Base-by-base conservation (phyloP, 2,888 invertebrate species). In the Netelia virgata region DNA sequence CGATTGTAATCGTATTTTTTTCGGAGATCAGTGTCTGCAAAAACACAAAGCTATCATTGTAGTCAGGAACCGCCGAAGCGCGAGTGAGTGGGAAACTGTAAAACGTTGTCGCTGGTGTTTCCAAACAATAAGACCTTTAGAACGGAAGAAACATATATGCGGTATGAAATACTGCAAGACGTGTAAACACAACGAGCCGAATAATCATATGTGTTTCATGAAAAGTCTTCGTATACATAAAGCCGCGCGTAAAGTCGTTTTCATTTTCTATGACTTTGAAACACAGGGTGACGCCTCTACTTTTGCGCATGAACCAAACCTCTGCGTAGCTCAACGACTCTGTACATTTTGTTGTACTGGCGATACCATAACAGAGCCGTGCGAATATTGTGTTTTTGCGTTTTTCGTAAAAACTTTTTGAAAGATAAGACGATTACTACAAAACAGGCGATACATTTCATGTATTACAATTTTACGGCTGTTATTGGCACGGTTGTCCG, bases 191-290 rank as follows among this genome's bases (percentile, higher is more conserved):
- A 8, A 28, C 3, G 20, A 28, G 8, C 68, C 53, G 5, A 11
- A 53, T 28, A 69, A 53, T 53, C 50, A 69, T 53, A 23, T 23
- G 8, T 69, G 53, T 28, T 68, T 50, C 20, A 50, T 68, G 50
- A 11, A 18, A 14, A 20, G 50, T 1, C 8, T 66, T 36, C 14
- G 36, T 3, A 47, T 1, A 10, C 1, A n/a, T 14, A 63, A 50
- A 69, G 18, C 11, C 3, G 57, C 53, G 5, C 43, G 80, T 41
- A 43, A 69, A n/a, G 9, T 20, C 28, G 53, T 83, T 8, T 79
- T 72, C n/a, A 88, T 87, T 82, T 82, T 75, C 88, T 73, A 70
- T 77, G 63, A 20, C 23, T 85, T 85, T 5, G 77, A 87, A 50
- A 75, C 59, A 55, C 85, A 20, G 11, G 59, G 61, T 1, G n/a